Percentiles rank a stretch among this genome's conserved stretches.
phyloP scores from a whole-genome alignment of 2,888 invertebrate genomes.

The Amaurobius ferox region DNA sequence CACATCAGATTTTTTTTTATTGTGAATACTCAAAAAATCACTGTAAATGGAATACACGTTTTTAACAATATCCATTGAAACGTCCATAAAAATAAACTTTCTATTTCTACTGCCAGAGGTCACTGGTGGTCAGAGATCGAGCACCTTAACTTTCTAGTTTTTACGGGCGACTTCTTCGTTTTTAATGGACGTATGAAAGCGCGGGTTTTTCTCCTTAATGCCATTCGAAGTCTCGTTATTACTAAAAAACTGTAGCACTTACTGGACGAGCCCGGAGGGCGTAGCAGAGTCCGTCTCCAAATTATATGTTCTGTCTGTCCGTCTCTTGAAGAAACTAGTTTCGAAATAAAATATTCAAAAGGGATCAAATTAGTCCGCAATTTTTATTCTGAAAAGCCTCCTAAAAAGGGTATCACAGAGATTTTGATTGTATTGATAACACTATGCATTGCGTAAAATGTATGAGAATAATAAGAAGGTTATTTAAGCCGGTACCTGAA shows the following conservation, averaged over 20 bases:
- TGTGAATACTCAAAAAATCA: too few species aligned
- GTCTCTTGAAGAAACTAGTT: not conserved
- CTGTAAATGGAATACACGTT: too few species aligned
- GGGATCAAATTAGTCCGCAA: not conserved
- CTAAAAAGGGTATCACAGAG: not conserved
- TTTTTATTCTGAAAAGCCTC: not conserved
- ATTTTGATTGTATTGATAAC: slow-evolving; percentile 9
- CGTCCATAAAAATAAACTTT: not conserved
- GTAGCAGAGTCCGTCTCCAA: not conserved
- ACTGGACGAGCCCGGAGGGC: not conserved
- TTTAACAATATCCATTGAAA: too few species aligned
- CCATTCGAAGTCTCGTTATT: slow-evolving; percentile 12
- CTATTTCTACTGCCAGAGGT: not conserved
- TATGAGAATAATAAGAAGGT: too few species aligned
- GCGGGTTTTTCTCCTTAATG: not conserved
- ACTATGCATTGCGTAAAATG: not conserved
- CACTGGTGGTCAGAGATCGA: not conserved
- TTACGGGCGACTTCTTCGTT: not conserved
- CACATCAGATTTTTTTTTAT: too few species aligned
- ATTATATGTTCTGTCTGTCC: slow-evolving; percentile 5
- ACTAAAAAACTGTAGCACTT: slow-evolving; percentile 8
- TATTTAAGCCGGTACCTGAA: too few species aligned
- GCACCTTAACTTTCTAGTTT: not conserved
- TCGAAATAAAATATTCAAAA: not conserved
- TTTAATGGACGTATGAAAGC: not conserved